A percentile compares a stretch with the other conserved stretches of the same genome.
These are phyloP conservation scores for Cotesia congregata DNA, from an alignment of 2,888 invertebrate genomes.

Conservation along the genomic window DNA sequence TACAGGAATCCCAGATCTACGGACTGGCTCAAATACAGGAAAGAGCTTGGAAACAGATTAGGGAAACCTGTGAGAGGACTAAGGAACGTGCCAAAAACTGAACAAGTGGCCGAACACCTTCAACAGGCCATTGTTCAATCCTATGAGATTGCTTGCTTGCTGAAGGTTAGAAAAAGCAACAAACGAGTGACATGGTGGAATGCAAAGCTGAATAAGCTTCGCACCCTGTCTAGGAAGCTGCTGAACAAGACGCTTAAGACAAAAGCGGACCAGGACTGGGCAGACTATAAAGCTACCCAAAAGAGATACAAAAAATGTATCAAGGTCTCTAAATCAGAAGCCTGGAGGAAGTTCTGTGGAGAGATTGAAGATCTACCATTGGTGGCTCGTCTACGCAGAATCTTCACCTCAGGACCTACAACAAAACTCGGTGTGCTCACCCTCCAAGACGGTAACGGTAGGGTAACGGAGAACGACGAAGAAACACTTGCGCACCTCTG, in stretches of 20 bases:
- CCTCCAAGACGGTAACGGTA: too few relatives aligned
- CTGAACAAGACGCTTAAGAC: conserved; percentile 33
- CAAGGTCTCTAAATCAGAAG: too few relatives aligned
- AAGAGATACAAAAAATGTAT: too few relatives aligned
- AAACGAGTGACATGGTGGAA: conserved; percentile 40
- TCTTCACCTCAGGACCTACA: too few relatives aligned
- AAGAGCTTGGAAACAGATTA: too few relatives aligned
- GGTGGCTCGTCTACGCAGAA: too few relatives aligned
- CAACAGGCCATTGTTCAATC: conserved; percentile 16
- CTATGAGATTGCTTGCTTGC: conserved; percentile 36
- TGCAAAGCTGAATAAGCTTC: conserved; percentile 1
- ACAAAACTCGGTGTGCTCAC: too few relatives aligned
- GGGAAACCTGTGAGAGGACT: neutral
- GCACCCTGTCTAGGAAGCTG: conserved; percentile 4
- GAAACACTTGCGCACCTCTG: too few relatives aligned
- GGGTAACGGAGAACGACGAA: neutral
- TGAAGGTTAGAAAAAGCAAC: neutral
- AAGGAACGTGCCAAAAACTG: conserved; percentile 20
- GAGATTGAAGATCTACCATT: too few relatives aligned
- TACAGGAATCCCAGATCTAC: neutral
- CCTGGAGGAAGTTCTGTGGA: too few relatives aligned
- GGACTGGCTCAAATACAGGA: neutral
- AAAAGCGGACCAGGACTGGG: neutral
- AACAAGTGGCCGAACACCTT: conserved; percentile 22
- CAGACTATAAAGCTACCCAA: too few relatives aligned